Evolutionary conservation across 30 jellyfish, hydroid and myxozoan genomes (phyloP), one percentile per base, ranked within the genome.

Genomic region (Cassiopea andromeda): DNA sequence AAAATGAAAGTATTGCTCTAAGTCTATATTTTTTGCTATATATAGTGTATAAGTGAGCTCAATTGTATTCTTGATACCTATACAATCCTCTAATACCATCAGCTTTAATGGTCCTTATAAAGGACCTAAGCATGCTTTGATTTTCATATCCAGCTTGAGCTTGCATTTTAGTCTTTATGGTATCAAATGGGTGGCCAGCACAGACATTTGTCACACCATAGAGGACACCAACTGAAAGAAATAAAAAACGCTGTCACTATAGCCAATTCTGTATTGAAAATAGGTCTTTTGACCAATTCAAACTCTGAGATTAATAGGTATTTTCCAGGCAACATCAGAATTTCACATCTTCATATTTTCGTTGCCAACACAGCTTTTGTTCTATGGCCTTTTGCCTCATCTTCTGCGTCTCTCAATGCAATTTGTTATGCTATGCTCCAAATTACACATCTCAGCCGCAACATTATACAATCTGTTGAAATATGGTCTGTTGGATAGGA

Each of bases 171-270:
- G 98, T 93, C 64, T 93, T 93, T 87, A 93, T 93, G 1, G 98
- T 93, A 60, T 93, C 98, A 84, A 93, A 93, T 70, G 98, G 98
- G 77, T 93, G 98, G 70, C 98, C 98, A 50, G 97, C 98, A 70
- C 89, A 59, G 60, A 93, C 98, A 88, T 93, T 93, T 75, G 98
- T 93, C 16, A 89, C 88, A 9, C 98, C 98, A 89, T 93, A 93
- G 45, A 93, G 92, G 3, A 27, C 38, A 27, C 38, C 38, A 27
- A 27, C 38, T 27, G 38, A 27, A 27, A 27, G 38, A 27, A 27
- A 27, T 27, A 27, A 27, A 27, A 27, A 27, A 27, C 38, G 38
- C 38, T 27, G 38, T 27, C 38, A 27, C 38, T 27, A 27, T 27
- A 27, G 38, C 38, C 38, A 27, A 27, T 27, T 27, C 38, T 27